Conservation (phyloP, 2,113 vertebrate genomes). For the Casuarius casuarius region DNA sequence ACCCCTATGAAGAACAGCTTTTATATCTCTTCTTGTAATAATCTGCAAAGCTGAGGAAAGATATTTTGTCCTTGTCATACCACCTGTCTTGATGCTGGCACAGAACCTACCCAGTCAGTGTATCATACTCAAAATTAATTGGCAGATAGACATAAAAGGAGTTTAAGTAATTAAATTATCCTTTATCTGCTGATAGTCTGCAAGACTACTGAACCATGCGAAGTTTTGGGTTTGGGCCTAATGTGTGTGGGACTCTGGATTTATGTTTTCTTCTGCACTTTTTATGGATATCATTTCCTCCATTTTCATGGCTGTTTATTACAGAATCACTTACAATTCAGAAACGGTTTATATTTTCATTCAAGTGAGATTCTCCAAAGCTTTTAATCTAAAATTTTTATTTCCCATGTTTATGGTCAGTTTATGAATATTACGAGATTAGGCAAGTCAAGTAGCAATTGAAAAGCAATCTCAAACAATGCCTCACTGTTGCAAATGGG, state of each 20-base stretch:
- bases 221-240: background rate
- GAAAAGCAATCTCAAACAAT: background rate
- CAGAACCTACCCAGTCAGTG: background rate
- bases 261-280: background rate
- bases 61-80: background rate
- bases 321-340: background rate
- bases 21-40: background rate
- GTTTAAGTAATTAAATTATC: background rate
- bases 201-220: background rate
- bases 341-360: background rate
- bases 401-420: background rate
- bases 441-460: background rate
- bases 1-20: background rate
- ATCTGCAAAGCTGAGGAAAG: background rate
- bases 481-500: background rate
- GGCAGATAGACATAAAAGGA: background rate
- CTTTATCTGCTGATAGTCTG: background rate
- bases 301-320: background rate
- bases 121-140: background rate
- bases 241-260: background rate
- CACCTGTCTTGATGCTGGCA: background rate
- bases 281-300: background rate
- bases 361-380: background rate
- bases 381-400: background rate
- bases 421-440: background rate